These are phyloP conservation scores for Ptilodon capucinus DNA, from an alignment of 2,888 invertebrate species.

Conservation along the genomic window DNA sequence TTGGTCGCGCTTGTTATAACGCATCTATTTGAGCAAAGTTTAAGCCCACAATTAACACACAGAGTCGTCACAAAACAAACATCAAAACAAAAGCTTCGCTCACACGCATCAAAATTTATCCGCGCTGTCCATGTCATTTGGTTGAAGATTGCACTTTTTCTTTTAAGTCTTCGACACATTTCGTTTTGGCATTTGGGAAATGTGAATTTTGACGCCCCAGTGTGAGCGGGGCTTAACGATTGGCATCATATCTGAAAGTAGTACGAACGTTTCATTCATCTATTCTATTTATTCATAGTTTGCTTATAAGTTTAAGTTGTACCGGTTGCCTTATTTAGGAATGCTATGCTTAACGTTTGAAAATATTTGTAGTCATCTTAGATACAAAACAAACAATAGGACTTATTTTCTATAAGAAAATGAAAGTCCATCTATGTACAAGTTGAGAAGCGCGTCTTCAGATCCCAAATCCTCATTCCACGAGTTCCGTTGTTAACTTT, in stretches of 20 bases:
- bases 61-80: too few relatives aligned
- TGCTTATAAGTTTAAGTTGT: not conserved
- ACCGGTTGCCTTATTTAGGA: not conserved
- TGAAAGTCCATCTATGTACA: not conserved
- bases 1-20: too few relatives aligned
- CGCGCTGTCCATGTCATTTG: not conserved
- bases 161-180: too few relatives aligned
- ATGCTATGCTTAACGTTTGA: not conserved
- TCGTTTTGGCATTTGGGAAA: too few relatives aligned
- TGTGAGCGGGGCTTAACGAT: too few relatives aligned
- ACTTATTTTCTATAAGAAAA: not conserved
- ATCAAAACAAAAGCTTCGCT: too few relatives aligned
- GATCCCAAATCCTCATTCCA: constrained; percentile 31
- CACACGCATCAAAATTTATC: too few relatives aligned
- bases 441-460: constrained; percentile 2
- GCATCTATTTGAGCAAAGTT: too few relatives aligned
- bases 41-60: too few relatives aligned
- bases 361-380: not conserved
- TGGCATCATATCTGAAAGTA: not conserved
- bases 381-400: not conserved
- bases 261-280: not conserved
- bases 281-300: not conserved
- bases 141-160: too few relatives aligned
- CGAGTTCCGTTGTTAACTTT: constrained; percentile 68
- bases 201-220: too few relatives aligned